phyloP scores from a whole-genome alignment of 2,797 vertebrate species.

The Emys orbicularis region DNA sequence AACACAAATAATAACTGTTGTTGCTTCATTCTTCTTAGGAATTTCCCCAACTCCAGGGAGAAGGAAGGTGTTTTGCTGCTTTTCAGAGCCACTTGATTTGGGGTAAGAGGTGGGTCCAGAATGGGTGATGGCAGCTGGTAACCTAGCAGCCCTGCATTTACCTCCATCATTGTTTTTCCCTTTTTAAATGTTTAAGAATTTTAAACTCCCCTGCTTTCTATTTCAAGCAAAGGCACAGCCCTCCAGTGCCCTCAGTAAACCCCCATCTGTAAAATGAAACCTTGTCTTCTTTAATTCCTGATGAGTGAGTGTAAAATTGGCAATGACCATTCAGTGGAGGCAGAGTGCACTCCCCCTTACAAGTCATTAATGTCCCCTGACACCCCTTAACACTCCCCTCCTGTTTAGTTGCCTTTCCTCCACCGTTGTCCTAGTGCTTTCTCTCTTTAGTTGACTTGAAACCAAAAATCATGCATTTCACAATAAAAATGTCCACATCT shows the following conservation, averaged over 20 bases:
- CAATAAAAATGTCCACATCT: constrained; percentile 68
- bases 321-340: fast-evolving
- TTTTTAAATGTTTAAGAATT: constrained; percentile 50
- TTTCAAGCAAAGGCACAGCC: constrained; percentile 50
- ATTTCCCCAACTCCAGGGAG: neutral
- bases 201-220: constrained; percentile 16
- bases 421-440: constrained; percentile 49
- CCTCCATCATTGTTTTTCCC: constrained; percentile 34
- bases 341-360: neutral
- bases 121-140: neutral
- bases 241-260: neutral
- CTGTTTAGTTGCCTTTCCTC: neutral
- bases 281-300: constrained; percentile 28
- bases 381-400: neutral
- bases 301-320: constrained; percentile 37
- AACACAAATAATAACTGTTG: neutral
- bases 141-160: constrained; percentile 49
- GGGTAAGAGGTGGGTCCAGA: neutral
- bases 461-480: constrained; percentile 66
- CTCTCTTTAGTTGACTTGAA: constrained; percentile 57
- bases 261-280: constrained; percentile 49
- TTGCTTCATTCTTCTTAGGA: neutral
- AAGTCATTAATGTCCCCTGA: neutral
- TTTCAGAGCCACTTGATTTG: neutral
- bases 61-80: neutral